A percentile compares a stretch with the other conserved stretches of the same genome.
These are phyloP conservation scores for Sebastes minor DNA, from an alignment of 2,797 vertebrate species.

Conservation along the genomic window DNA sequence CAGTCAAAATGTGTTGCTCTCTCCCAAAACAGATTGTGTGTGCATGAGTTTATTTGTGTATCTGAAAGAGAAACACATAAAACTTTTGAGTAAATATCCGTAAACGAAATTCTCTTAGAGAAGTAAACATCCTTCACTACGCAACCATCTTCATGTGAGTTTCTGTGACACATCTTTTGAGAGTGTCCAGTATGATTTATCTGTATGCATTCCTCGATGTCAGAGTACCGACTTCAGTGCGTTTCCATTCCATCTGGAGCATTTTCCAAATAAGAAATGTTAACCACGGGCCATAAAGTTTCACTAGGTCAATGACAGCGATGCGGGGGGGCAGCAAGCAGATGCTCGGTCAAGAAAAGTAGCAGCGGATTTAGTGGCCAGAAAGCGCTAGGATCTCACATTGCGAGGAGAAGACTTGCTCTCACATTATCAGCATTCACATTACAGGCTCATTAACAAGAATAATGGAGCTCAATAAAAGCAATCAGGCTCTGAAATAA, in stretches of 20 bases:
- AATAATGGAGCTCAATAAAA: conserved; percentile 87
- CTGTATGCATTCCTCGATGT: background rate
- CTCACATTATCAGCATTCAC: conserved; percentile 81
- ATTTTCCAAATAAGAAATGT: conserved; percentile 42
- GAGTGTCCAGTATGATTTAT: conserved; percentile 16
- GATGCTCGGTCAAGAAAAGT: conserved; percentile 51
- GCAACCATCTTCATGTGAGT: background rate
- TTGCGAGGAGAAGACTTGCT: conserved; percentile 59
- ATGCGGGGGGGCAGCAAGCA: conserved; percentile 51
- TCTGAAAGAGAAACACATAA: background rate
- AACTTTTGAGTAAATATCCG: conserved; percentile 1
- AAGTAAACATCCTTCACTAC: conserved; percentile 13
- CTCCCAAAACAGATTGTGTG: conserved; percentile 21
- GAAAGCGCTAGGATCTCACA: conserved; percentile 46
- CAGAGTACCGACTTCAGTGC: background rate
- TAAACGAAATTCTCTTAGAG: background rate
- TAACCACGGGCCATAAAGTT: conserved; percentile 56
- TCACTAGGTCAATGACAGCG: conserved; percentile 58
- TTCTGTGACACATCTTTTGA: background rate
- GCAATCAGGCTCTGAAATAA: conserved; percentile 85
- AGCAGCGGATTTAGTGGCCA: conserved; percentile 58
- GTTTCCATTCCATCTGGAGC: conserved; percentile 25
- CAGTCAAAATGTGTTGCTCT: conserved; percentile 51
- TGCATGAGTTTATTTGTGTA: background rate
- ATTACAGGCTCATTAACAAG: conserved; percentile 86